Evolutionary conservation across 2,797 vertebrate genomes (phyloP).

Genomic region (Eleutherodactylus coqui): DNA sequence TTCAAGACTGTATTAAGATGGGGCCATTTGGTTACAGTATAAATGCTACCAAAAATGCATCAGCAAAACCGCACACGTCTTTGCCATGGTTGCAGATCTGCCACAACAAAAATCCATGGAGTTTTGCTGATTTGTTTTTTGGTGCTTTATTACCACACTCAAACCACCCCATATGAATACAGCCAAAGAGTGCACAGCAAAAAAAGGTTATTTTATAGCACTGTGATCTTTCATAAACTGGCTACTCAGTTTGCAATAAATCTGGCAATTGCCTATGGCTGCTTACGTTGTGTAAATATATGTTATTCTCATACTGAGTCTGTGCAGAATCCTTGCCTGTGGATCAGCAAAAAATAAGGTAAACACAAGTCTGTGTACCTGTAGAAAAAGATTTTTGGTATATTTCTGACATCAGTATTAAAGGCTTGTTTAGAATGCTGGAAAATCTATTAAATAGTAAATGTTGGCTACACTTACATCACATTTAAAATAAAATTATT

Average conservation of each 20-base stretch:
- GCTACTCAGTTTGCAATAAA: background rate
- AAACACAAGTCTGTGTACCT: background rate
- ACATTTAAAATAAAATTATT: background rate
- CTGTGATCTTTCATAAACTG: background rate
- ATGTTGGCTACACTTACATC: background rate
- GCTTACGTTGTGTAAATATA: background rate
- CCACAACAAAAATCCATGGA: no score
- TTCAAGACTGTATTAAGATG: no score
- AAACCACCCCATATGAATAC: no score
- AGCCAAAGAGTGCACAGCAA: background rate
- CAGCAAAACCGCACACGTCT: no score
- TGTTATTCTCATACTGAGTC: background rate
- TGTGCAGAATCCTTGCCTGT: background rate
- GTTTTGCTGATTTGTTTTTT: no score
- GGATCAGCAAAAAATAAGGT: background rate
- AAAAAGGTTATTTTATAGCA: no score
- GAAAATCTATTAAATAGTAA: background rate
- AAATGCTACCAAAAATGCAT: no score
- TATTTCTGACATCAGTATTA: background rate
- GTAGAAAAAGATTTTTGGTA: background rate
- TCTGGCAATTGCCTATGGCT: background rate
- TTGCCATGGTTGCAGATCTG: no score
- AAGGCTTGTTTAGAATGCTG: background rate
- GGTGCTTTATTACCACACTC: no score
- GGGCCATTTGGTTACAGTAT: no score